Percentiles rank a stretch among this genome's conserved stretches.
Conservation (phyloP, 1,140 invertebrate species). For the Hyles vespertilio region DNA sequence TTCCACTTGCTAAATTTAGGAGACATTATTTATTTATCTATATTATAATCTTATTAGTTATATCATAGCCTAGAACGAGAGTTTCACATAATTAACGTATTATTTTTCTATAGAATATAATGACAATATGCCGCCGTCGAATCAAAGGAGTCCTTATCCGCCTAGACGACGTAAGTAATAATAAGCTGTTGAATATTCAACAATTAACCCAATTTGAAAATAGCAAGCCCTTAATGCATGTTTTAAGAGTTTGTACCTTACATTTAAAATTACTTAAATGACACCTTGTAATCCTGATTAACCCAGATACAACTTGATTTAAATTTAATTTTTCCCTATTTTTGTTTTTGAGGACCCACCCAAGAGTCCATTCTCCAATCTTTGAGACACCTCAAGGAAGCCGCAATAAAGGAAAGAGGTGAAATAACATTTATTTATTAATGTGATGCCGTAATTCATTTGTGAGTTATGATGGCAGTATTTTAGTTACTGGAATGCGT, state of each 20-base stretch:
- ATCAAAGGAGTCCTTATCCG: conserved; percentile 88
- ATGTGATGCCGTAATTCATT: too few relatives aligned
- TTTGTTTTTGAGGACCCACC: conserved; percentile 43
- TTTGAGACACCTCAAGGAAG: conserved; percentile 41
- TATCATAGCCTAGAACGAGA: too few relatives aligned
- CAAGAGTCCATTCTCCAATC: conserved; percentile 44
- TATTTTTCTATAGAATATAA: conserved; percentile 82
- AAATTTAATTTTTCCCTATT: conserved; percentile 32
- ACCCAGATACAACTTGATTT: conserved; percentile 9
- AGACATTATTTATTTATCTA: too few relatives aligned
- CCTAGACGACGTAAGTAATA: conserved; percentile 85
- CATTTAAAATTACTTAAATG: conserved; percentile 4
- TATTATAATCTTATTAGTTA: too few relatives aligned
- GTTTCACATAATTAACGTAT: not conserved
- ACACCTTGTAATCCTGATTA: conserved; percentile 3
- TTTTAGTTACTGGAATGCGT: too few relatives aligned
- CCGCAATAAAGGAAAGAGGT: conserved; percentile 38
- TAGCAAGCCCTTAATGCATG: too few relatives aligned
- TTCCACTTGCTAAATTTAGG: too few relatives aligned
- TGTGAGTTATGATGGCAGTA: conserved; percentile 9
- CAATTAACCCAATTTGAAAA: too few relatives aligned
- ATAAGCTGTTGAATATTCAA: too few relatives aligned
- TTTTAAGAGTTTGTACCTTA: too few relatives aligned
- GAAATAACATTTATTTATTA: conserved; percentile 27
- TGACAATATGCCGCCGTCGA: conserved; percentile 88